Evolutionary conservation across 2,888 invertebrate species (phyloP).

Genomic region (Cosmia pyralina): DNA sequence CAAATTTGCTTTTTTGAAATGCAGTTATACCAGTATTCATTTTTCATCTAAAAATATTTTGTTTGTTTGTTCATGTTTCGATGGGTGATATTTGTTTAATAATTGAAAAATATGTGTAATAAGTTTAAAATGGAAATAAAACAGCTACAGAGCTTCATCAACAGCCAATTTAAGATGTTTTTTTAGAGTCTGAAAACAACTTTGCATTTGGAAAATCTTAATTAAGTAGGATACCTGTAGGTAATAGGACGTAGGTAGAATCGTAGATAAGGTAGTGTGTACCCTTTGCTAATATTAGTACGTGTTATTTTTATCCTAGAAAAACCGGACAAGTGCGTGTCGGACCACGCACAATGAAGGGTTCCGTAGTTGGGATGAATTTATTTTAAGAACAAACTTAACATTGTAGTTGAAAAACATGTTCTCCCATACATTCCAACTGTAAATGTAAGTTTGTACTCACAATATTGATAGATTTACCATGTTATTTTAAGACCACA

Average conservation of each 20-base stretch:
- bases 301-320: conserved; percentile 31
- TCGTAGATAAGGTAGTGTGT: neutral
- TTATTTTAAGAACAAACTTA: too few relatives aligned
- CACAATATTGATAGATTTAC: too few relatives aligned
- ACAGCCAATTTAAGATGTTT: conserved; percentile 22
- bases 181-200: neutral
- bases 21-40: conserved; percentile 22
- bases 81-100: conserved; percentile 40
- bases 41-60: conserved; percentile 46
- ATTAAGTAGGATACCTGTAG: neutral
- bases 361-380: too few relatives aligned
- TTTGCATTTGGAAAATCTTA: neutral
- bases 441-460: too few relatives aligned
- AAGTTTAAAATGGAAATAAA: conserved; percentile 23
- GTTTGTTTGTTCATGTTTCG: conserved; percentile 44
- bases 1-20: conserved; percentile 53
- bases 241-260: neutral
- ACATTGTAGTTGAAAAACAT: too few relatives aligned
- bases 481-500: too few relatives aligned
- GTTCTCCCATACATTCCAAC: too few relatives aligned
- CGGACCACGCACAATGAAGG: too few relatives aligned
- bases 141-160: neutral
- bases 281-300: neutral
- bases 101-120: conserved; percentile 32
- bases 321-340: too few relatives aligned